Evolutionary conservation across 2,888 invertebrate genomes (phyloP), one percentile per base, ranked within the genome.

Genomic region (Troglohyphantes excavatus): DNA sequence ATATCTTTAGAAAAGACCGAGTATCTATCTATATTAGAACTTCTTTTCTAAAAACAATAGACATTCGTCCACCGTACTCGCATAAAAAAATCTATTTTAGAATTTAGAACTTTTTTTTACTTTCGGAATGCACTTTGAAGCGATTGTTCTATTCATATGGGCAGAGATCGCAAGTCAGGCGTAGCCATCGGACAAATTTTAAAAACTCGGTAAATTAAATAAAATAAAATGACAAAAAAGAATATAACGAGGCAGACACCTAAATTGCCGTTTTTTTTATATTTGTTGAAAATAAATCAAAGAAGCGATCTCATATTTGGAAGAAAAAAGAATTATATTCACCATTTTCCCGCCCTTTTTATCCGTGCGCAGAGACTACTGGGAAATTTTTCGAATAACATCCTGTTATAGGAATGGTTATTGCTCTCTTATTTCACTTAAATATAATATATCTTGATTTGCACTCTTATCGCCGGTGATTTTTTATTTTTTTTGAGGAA

Each of bases 391-490:
- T 53, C 17, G 13, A 53, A 53, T 53, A 53, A 53, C 53, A 53
- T 53, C 53, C 53, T 53, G 53, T 53, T 53, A 53, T 53, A 53
- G n/a, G 0, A 5, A n/a, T 53, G 17, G 53, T n/a, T 53, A 53
- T 53, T 53, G 53, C 53, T 2, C 53, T 13, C n/a, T 53, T 11
- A 53, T 17, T 11, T 39, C n/a, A 17, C n/a, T 53, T 6, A 53
- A 53, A 53, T 53, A n/a, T 17, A 53, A 53, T 53, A 53, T 53
- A n/a, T 53, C 53, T 53, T 53, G 53, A 53, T 53, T 53, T 53
- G 53, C n/a, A 13, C 53, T 53, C n/a, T 33, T 33, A n/a, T n/a
- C n/a, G n/a, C n/a, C n/a, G n/a, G n/a, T n/a, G n/a, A n/a, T 33
- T 33, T 17, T 53, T 53, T 11, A 9, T 17, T 53, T 53, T 17